Evolutionary conservation across 2,888 invertebrate genomes (phyloP), one percentile per base, ranked within the genome.

Genomic region (Caenorhabditis sp.): DNA sequence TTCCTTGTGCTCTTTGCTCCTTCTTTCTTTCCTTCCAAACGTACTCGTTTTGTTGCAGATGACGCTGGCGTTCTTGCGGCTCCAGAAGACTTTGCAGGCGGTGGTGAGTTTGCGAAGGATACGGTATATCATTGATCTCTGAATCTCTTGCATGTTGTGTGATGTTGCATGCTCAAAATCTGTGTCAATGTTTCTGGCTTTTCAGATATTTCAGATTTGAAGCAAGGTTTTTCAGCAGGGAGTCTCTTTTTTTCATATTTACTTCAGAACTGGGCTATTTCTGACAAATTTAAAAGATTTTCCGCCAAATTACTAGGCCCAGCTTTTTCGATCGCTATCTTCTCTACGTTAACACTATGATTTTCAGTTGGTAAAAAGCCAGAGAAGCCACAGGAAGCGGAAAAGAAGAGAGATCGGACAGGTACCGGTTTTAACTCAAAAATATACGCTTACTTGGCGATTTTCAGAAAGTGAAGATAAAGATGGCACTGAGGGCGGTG

Each of bases 71-170:
- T 30, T n/a, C 17, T 17, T 8, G 3, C 22, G 15, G 6, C 63
- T 32, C 30, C 43, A 9, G 53, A 59, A 37, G 32, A 65, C 9
- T 24, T 24, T 13, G 48, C 52, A 13, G 62, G 45, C 11, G 32
- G 62, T 50, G 58, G 68, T 62, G 43, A 68, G 68, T 68, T 68
- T 56, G 32, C 45, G 17, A 46, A 56, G 66, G 66, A 55, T 62
- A 50, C 32, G 65, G 58, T 70, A 59, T 52, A 75, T 62, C 58
- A 52, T 39, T 46, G 61, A 41, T 55, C 37, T 66, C 66, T 66
- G 74, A 74, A 74, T 74, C 74, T 74, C 41, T 68, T 76, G 63
- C 77, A 72, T 68, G 63, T 26, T 56, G 56, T 59, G 70, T 58
- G 20, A 52, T 45, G 55, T 32, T 70, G 50, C 37, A 43, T 70